phyloP scores from a whole-genome alignment of 1,140 invertebrate genomes.

The Agrilus planipennis region DNA sequence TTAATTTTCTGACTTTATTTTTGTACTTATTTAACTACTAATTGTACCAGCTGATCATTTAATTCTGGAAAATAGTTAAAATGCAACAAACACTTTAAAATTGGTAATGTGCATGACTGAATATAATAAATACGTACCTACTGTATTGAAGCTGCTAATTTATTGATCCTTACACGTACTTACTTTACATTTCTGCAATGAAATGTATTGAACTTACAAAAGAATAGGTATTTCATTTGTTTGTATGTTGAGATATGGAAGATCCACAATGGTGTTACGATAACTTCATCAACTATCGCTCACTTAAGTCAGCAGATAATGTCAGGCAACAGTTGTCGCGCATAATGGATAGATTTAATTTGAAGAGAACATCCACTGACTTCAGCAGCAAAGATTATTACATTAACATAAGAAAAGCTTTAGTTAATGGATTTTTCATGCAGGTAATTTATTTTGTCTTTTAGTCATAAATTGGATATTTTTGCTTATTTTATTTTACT shows the following conservation, averaged over 20 bases:
- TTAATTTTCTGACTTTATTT: too few species aligned
- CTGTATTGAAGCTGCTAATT: too few species aligned
- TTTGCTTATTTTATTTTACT: neutral
- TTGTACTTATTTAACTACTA: too few species aligned
- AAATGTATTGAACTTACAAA: too few species aligned
- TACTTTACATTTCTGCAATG: too few species aligned
- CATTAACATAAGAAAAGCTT: slow-evolving; percentile 94
- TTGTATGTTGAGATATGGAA: slow-evolving; percentile 47
- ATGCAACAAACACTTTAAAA: too few species aligned
- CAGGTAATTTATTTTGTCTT: slow-evolving; percentile 54
- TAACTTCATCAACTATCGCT: slow-evolving; percentile 98
- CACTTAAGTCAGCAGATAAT: slow-evolving; percentile 75
- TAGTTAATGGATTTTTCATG: slow-evolving; percentile 99
- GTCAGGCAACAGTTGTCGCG: slow-evolving; percentile 52
- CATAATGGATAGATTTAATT: slow-evolving; percentile 73
- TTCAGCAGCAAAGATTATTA: slow-evolving; percentile 99
- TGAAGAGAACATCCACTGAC: slow-evolving; percentile 92
- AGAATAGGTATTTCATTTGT: too few species aligned
- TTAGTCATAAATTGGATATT: slow-evolving; percentile 4
- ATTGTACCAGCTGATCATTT: too few species aligned
- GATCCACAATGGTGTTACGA: slow-evolving; percentile 98
- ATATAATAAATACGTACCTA: too few species aligned
- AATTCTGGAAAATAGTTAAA: too few species aligned
- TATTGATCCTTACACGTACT: too few species aligned
- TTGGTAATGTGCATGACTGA: too few species aligned